Base-by-base conservation (phyloP, 2,797 vertebrate species). In the Odontamblyopus rebecca region DNA sequence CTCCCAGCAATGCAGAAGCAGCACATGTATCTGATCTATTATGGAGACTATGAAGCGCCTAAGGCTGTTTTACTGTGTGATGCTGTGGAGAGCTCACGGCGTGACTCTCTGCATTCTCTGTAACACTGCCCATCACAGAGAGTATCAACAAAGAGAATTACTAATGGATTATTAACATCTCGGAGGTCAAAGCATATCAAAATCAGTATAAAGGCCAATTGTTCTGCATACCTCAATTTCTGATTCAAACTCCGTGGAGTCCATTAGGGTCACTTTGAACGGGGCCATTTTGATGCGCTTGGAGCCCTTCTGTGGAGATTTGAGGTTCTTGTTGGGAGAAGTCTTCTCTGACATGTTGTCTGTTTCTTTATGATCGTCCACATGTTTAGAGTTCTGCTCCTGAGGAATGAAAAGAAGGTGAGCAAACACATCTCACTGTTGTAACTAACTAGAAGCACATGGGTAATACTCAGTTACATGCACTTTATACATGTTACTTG, bases 191-290 rank as follows among this genome's bases (percentile, higher is more conserved):
- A 85, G 72, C 35, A 30, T 19, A 19, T 68, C 68, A 57, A 72
- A 59, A 62, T 27, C 70, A 70, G 84, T 69, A 70, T 64, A 2
- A 30, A 75, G 61, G 18, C 4, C 35, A 41, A 66, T 32, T 26
- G 8, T 68, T 75, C 54, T 3, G 7, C 92, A 51, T 93, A 99
- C 98, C 96, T 99, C 98, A 70, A 96, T 94, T 86, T 96, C 95
- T 1, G 94, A 96, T 82, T 98, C 96, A 0, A 95, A 97, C 77
- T 96, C 95, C 0, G 96, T 94, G 38, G 94, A 93, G 84, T 99
- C 98, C 19, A 99, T 91, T 79, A 99, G 93, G 9, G 94, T 95
- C 84, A 99, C 94, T 88, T 95, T 97, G 92, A 97, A 99, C 67
- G 95, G 87, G 54, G 90, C 72, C 0, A 93, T 97, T 93, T 98